Percentiles rank a stretch among this genome's conserved stretches.
These are phyloP conservation scores for Clinocottus analis DNA, from an alignment of 2,113 vertebrate species.

Conservation along the genomic window DNA sequence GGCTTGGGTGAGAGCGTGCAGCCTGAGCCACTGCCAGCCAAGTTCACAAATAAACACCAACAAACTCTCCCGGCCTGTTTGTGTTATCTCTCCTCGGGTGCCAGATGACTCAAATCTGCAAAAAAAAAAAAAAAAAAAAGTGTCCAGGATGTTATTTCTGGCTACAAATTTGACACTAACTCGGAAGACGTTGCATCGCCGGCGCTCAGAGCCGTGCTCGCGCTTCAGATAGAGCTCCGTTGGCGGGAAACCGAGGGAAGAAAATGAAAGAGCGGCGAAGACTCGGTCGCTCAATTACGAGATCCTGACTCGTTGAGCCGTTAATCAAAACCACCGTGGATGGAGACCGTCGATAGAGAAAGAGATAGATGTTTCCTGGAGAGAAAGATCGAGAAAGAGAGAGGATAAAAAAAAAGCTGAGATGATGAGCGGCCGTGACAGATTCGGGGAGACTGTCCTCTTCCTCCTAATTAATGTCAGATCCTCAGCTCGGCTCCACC, in stretches of 20 bases:
- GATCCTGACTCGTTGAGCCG: slow-evolving; percentile 65
- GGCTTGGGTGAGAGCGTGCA: slow-evolving; percentile 3
- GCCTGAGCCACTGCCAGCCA: not conserved
- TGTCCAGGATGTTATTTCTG: slow-evolving; percentile 38
- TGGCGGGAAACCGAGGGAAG: slow-evolving; percentile 22
- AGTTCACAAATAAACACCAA: slow-evolving; percentile 46
- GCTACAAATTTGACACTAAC: slow-evolving; percentile 60
- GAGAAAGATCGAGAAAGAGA: too few relatives aligned
- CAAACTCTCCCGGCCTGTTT: slow-evolving; percentile 36
- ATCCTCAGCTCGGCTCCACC: slow-evolving; percentile 56
- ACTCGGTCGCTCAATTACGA: slow-evolving; percentile 67
- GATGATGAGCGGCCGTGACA: slow-evolving; percentile 57
- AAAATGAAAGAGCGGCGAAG: slow-evolving; percentile 25
- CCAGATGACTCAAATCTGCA: slow-evolving; percentile 47
- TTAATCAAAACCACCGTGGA: slow-evolving; percentile 68
- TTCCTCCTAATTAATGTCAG: slow-evolving; percentile 69
- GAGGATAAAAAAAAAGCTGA: slow-evolving; percentile 8
- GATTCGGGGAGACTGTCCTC: slow-evolving; percentile 53
- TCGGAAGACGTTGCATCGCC: slow-evolving; percentile 27
- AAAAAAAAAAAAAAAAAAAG: not conserved
- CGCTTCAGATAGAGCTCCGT: slow-evolving; percentile 49
- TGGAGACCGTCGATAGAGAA: not conserved
- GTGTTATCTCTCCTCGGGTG: slow-evolving; percentile 22
- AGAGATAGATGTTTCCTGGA: slow-evolving; percentile 21
- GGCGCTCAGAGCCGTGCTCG: slow-evolving; percentile 8